Evolutionary conservation across 1,140 invertebrate genomes (phyloP), one percentile per base, ranked within the genome.

Genomic region (Steinernema khuongi): DNA sequence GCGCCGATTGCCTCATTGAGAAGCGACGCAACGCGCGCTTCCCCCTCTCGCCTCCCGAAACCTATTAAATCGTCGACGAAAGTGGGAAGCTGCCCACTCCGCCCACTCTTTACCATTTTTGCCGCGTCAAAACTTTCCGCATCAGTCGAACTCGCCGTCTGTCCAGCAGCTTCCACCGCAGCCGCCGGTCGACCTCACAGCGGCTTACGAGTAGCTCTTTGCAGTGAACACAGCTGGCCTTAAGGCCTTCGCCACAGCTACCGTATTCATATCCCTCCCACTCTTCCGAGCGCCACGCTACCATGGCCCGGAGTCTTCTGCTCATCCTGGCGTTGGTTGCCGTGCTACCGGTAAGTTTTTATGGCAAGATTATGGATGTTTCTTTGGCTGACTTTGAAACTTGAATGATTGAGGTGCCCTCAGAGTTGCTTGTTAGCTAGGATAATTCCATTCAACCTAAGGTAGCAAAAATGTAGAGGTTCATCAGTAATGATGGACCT

Each of bases 41-140:
- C n/a, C 36, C 36, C 50, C 50, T 60, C 50, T 60, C 50, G n/a
- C n/a, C n/a, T 7, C 50, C 19, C 50, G 50, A 60, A 60, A 60
- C 50, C 50, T 60, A 60, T 60, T 60, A 60, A 60, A 60, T 60
- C 50, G 50, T 60, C 7, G 7, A 4, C 26, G 50, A 41, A 41
- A 41, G n/a, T n/a, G 36, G 36, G 36, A n/a, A n/a, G 36, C 36
- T 7, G n/a, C 7, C 36, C 7, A 41, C 7, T n/a, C 7, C 7
- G n/a, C 36, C 7, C 19, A 22, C 50, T 7, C 50, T 22, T 4
- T 17, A 22, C 14, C 19, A 2, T 22, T 22, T 60, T 22, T 22
- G 50, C 50, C 50, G n/a, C n/a, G 36, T 7, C 36, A 11, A 7
- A n/a, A n/a, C 7, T 41, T 22, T 2, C 26, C 50, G 26, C 4